phyloP scores from a whole-genome alignment of 2,113 vertebrate species.

The Ictalurus furcatus region DNA sequence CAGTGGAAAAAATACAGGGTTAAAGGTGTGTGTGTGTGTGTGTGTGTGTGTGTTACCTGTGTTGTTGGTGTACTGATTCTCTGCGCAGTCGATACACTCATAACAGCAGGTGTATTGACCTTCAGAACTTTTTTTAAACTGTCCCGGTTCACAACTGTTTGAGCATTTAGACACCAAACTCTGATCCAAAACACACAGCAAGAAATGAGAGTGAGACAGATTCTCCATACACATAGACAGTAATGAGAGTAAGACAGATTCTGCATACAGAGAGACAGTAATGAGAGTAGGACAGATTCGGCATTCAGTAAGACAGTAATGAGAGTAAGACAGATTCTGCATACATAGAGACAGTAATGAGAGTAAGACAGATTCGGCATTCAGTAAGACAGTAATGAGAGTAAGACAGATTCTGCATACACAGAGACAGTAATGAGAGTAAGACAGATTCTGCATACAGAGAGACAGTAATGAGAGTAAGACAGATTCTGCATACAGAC shows the following conservation, averaged over 20 bases:
- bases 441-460: background rate
- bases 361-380: background rate
- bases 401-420: background rate
- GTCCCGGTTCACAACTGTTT: constrained; percentile 77
- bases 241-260: background rate
- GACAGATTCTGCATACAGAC: background rate
- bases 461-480: background rate
- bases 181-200: constrained; percentile 58
- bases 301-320: background rate
- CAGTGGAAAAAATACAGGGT: background rate
- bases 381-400: background rate
- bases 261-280: background rate
- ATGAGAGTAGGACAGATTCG: background rate
- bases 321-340: background rate
- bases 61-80: constrained; percentile 82
- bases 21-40: background rate
- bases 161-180: constrained; percentile 80
- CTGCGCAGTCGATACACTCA: constrained; percentile 81
- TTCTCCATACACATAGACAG: background rate
- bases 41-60: constrained; percentile 67
- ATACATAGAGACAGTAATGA: background rate
- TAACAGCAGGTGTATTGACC: constrained; percentile 87
- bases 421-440: background rate
- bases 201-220: background rate
- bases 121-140: constrained; percentile 82